phyloP scores from a whole-genome alignment of 2,888 invertebrate genomes.

The Chouioia cunea region DNA sequence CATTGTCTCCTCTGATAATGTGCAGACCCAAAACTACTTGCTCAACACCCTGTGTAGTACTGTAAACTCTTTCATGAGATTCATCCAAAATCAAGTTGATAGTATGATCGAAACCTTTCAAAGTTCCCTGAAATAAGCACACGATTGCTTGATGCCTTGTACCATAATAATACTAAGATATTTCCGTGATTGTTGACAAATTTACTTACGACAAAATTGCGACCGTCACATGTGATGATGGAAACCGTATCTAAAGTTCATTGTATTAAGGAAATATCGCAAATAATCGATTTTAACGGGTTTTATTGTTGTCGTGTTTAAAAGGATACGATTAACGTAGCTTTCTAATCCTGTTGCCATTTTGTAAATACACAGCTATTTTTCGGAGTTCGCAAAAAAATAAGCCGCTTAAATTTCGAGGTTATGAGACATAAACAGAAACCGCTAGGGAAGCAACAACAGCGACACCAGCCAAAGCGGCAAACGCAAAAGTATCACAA shows the following conservation, averaged over 20 bases:
- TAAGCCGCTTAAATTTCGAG: conserved; percentile 33
- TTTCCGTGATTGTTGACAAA: conserved; percentile 26
- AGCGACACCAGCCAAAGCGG: too few species aligned
- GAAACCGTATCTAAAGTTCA: conserved; percentile 82
- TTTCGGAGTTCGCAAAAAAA: not conserved
- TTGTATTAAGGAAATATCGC: conserved; percentile 45
- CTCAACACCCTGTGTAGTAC: conserved; percentile 90
- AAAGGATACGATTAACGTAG: conserved; percentile 86
- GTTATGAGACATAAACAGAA: conserved; percentile 41
- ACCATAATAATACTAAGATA: conserved; percentile 22
- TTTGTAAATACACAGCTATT: conserved; percentile 25
- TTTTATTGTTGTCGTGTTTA: conserved; percentile 35
- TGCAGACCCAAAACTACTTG: conserved; percentile 97
- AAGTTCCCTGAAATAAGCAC: conserved; percentile 78
- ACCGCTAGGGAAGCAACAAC: too few species aligned
- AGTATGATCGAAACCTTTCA: conserved; percentile 99
- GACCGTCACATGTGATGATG: conserved; percentile 95
- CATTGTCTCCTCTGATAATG: conserved; percentile 98
- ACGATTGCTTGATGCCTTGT: conserved; percentile 32
- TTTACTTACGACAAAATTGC: conserved; percentile 87
- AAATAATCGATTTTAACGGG: conserved; percentile 17
- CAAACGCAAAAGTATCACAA: too few species aligned
- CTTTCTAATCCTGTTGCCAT: conserved; percentile 90
- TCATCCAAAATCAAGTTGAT: conserved; percentile 98
- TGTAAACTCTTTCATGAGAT: conserved; percentile 98